Base-by-base conservation (phyloP, 2,113 vertebrate genomes). In the Lasiurus cinereus region DNA sequence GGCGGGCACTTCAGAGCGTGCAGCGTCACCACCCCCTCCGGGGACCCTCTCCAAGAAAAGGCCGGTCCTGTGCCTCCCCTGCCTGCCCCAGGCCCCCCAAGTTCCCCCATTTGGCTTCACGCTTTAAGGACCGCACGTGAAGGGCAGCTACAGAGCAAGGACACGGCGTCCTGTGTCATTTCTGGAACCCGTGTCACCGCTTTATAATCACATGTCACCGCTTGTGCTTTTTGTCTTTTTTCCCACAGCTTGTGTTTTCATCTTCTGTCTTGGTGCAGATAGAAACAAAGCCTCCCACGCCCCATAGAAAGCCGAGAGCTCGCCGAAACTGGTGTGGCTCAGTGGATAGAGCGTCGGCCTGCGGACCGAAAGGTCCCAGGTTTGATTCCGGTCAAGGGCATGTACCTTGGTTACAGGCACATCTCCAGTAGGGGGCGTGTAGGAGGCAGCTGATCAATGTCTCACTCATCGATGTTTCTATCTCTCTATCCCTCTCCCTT, bases 211-310 rank as follows among this genome's bases (percentile, higher is more conserved):
- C 1, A 14, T 27, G 21, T 95, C 77, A 27, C 50, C 4, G 46
- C 48, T 64, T 21, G 12, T 21, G 11, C 72, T 73, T n/a, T 83
- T 56, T 8, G 54, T 56, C 9, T 59, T 10, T 59, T 59, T 59
- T 59, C 22, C 56, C 22, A 24, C 8, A 10, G 46, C 48, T 64
- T 24, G 12, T 21, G 8, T 80, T 73, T 73, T 80, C 21, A 67
- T 54, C 62, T 46, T 86, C 43, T 72, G 64, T 83, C 90, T 93
- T 11, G n/a, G n/a, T 54, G 22, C 90, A 94, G 48, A 70, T 22
- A 29, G 50, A 96, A 94, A 48, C 29, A 18, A 83, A 89, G n/a
- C 43, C n/a, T 59, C 56, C 56, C 22, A 59, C 22, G 8, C 22
- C 56, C 2, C 2, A 3, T 4, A 7, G 22, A 39, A 54, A 24